Evolutionary conservation across 2,888 invertebrate species (phyloP).

Genomic region (Hydrotaea cyrtoneurina): DNA sequence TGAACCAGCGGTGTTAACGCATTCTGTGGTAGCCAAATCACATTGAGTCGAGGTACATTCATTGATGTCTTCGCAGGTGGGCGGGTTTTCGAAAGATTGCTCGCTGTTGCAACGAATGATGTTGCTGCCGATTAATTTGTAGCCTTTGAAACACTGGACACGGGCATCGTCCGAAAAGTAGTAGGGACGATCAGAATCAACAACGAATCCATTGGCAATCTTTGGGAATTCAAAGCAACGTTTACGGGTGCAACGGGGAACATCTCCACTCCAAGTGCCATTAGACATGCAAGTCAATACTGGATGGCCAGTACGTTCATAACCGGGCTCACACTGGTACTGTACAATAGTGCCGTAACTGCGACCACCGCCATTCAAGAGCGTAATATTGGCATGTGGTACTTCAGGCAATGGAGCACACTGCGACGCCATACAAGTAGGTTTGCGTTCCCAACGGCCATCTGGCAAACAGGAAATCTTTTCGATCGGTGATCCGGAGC

Average conservation of each 20-base stretch:
- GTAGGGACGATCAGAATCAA: constrained; percentile 89
- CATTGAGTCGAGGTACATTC: constrained; percentile 95
- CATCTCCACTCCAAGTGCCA: constrained; percentile 96
- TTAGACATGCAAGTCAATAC: constrained; percentile 97
- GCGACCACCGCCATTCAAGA: constrained; percentile 93
- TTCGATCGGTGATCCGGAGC: constrained; percentile 92
- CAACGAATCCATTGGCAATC: constrained; percentile 93
- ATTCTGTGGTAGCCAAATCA: constrained; percentile 94
- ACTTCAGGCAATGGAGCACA: constrained; percentile 93
- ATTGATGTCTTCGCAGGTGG: constrained; percentile 95
- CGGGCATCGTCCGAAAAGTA: constrained; percentile 94
- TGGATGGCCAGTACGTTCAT: constrained; percentile 92
- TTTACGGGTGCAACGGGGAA: constrained; percentile 90
- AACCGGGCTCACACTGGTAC: constrained; percentile 95
- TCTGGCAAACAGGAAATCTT: constrained; percentile 93
- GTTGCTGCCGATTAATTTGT: constrained; percentile 91
- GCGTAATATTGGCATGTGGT: constrained; percentile 91
- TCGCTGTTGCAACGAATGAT: constrained; percentile 92
- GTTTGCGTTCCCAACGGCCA: constrained; percentile 95
- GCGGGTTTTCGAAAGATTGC: constrained; percentile 91
- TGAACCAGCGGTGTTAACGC: constrained; percentile 92
- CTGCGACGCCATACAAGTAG: constrained; percentile 95
- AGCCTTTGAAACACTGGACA: constrained; percentile 95
- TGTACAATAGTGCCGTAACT: constrained; percentile 96
- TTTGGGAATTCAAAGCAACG: constrained; percentile 85